These are phyloP conservation scores for Cecropterus lyciades DNA, from an alignment of 1,140 invertebrate species.

Conservation along the genomic window DNA sequence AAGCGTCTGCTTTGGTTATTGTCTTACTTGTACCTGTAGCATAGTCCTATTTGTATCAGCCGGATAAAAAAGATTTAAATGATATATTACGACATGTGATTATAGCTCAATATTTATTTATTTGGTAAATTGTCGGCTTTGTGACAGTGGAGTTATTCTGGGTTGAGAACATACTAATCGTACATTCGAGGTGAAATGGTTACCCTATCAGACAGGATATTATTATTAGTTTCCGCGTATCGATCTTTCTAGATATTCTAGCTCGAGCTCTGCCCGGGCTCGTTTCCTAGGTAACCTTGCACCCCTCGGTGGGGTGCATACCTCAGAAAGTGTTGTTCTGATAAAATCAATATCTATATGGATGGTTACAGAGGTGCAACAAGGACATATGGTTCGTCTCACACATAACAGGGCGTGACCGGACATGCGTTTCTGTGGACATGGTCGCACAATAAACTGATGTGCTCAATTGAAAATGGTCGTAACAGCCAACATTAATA, in stretches of 20 bases:
- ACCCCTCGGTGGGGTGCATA: conserved; percentile 4
- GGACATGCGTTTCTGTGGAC: conserved; percentile 4
- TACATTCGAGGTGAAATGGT: not conserved
- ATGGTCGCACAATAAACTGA: not conserved
- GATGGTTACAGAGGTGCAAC: conserved; percentile 2
- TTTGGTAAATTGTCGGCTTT: no score
- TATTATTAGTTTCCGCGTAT: conserved; percentile 5
- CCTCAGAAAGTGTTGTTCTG: conserved; percentile 4
- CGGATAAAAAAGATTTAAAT: no score
- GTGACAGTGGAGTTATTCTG: no score
- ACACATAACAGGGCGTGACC: conserved; percentile 3
- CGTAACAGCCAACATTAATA: not conserved
- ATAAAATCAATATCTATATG: conserved; percentile 20
- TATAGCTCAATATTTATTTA: no score
- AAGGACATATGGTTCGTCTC: conserved; percentile 7
- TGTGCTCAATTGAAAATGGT: not conserved
- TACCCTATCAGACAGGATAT: conserved; percentile 7
- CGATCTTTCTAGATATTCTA: conserved; percentile 9
- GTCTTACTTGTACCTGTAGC: no score
- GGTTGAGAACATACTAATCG: no score
- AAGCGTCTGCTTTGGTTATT: no score
- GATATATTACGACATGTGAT: no score
- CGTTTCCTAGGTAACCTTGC: conserved; percentile 26
- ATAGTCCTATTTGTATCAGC: no score
- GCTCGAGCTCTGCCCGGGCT: conserved; percentile 13